Evolutionary conservation across 1,140 invertebrate genomes (phyloP), one percentile per base, ranked within the genome.

Genomic region (Batillaria attramentaria): DNA sequence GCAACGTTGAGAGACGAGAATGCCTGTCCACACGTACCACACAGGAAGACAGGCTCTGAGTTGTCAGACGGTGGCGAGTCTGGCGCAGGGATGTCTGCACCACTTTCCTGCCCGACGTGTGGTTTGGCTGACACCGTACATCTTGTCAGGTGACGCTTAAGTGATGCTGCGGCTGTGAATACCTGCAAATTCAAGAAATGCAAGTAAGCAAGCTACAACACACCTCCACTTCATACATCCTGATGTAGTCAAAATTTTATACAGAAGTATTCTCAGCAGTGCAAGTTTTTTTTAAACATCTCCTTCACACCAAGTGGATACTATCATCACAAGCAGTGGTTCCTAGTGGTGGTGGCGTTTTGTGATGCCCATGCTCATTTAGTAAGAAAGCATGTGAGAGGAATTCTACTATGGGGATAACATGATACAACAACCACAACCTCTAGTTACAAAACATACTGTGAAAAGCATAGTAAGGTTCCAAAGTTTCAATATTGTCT

Each of bases 11-110:
- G 42, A 16, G 79, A 77, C 60, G 80, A 68, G 76, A 83, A 83
- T n/a, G 74, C 46, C 28, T 73, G 37, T 13, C 57, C 73, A 81
- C 82, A 83, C 10, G 79, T 79, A 13, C 82, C 82, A 79, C 82
- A 83, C 79, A 83, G 78, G 46, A 69, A 83, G 18, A 83, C 72
- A 50, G 79, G 2, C 8, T 62, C 24, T 8, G n/a, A 3, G 1
- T 62, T 24, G n/a, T 31, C 57, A 62, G 8, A 3, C 33, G 57
- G 13, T 31, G n/a, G 13, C 8, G n/a, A 16, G 57, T 8, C 57
- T 62, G 57, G 57, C 10, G 24, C 10, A 16, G 57, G n/a, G n/a
- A n/a, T n/a, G n/a, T n/a, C n/a, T n/a, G n/a, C n/a, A n/a, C n/a
- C n/a, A n/a, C n/a, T 62, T 31, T 24, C 57, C 33, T 62, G 57